Conservation (phyloP, 2,113 vertebrate genomes). For the Myiagra hebetior region DNA sequence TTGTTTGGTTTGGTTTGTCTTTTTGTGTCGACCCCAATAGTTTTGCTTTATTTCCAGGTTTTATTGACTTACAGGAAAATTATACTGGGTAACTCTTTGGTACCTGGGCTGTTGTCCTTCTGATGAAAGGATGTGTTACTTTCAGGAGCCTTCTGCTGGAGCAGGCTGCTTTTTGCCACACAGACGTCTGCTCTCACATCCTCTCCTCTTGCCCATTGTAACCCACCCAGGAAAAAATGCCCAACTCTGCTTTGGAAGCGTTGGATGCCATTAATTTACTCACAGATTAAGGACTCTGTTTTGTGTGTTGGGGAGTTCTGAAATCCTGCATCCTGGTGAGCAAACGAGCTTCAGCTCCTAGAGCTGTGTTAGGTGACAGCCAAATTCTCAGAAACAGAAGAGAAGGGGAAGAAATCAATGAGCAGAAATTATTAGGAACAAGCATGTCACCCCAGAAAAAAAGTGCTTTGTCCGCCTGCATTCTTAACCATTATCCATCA, state of each 20-base stretch:
- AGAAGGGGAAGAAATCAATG: not conserved
- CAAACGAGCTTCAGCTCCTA: not conserved
- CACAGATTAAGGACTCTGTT: not conserved
- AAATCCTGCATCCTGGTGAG: not conserved
- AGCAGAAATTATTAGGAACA: not conserved
- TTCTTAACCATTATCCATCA: not conserved
- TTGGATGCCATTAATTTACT: not conserved
- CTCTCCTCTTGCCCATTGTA: not conserved
- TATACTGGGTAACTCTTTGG: not conserved
- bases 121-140: not conserved
- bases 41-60: not conserved
- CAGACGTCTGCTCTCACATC: not conserved
- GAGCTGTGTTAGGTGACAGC: not conserved
- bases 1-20: not conserved
- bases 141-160: not conserved
- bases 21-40: not conserved
- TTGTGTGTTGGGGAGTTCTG: not conserved
- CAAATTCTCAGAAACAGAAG: not conserved
- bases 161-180: not conserved
- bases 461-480: not conserved
- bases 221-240: not conserved
- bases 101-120: not conserved
- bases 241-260: not conserved
- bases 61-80: not conserved
- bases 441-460: not conserved